Percentiles rank a stretch among this genome's conserved stretches.
phyloP scores from a whole-genome alignment of 2,113 vertebrate genomes.

The Sinosuthora webbiana region DNA sequence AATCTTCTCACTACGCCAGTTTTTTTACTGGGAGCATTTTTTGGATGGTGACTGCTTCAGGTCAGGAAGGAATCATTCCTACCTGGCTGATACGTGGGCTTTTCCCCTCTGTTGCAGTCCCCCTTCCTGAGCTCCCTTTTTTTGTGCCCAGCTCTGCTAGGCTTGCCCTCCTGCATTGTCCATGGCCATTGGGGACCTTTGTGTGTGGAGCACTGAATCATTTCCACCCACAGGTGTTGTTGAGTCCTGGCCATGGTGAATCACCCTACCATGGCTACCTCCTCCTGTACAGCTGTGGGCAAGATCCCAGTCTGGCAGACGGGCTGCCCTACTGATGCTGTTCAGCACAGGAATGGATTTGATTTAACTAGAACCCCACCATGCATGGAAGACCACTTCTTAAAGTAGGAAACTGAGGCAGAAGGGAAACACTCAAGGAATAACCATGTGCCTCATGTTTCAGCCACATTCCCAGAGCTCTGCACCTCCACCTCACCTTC shows the following conservation, averaged over 20 bases:
- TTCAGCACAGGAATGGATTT: not conserved
- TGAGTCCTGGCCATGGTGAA: not conserved
- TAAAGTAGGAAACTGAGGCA: not conserved
- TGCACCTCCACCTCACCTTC: not conserved
- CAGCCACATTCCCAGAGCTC: not conserved
- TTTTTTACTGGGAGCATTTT: not conserved
- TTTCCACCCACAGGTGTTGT: fast-evolving
- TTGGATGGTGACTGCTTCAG: not conserved
- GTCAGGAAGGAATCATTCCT: not conserved
- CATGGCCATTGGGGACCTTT: fast-evolving
- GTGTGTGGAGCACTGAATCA: not conserved
- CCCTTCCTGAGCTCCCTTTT: not conserved
- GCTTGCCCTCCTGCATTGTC: not conserved
- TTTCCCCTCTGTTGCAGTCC: not conserved
- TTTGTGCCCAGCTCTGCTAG: not conserved
- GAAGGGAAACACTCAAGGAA: not conserved
- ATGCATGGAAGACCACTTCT: not conserved
- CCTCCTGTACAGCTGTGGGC: not conserved
- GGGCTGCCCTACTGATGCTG: not conserved
- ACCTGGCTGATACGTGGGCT: not conserved
- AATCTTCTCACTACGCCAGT: not conserved
- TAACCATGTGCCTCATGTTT: not conserved
- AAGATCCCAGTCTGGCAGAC: not conserved
- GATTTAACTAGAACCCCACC: not conserved
- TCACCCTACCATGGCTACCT: not conserved